These are phyloP conservation scores for Emydocephalus ijimae DNA, from an alignment of 2,113 vertebrate species.

Conservation along the genomic window DNA sequence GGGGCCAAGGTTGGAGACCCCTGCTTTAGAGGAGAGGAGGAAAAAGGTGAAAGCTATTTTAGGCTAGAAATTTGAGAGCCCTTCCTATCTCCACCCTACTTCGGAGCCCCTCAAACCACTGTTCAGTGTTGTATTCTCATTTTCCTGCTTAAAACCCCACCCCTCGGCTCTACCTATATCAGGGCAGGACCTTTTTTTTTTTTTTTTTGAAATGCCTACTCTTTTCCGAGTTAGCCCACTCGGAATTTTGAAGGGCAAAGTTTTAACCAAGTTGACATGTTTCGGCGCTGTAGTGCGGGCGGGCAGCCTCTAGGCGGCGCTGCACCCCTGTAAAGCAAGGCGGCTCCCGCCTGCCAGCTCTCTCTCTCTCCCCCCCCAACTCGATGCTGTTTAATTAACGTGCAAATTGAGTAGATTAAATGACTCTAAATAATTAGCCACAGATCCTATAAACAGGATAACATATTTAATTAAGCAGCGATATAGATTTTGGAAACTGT, in stretches of 20 bases:
- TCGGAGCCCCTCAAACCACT: background rate
- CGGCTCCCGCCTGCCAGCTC: conserved; percentile 44
- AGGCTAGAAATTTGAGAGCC: background rate
- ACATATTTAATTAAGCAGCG: conserved; percentile 86
- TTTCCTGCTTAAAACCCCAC: background rate
- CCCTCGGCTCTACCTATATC: background rate
- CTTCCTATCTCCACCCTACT: background rate
- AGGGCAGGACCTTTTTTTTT: background rate
- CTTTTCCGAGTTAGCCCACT: background rate
- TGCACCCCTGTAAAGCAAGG: conserved; percentile 59
- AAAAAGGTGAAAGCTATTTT: background rate
- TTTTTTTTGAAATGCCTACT: background rate
- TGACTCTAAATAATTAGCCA: conserved; percentile 94
- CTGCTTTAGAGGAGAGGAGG: background rate
- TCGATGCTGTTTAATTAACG: conserved; percentile 89
- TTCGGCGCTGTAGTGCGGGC: conserved; percentile 19
- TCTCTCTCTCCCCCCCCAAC: conserved; percentile 31
- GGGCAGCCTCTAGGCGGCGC: conserved; percentile 75
- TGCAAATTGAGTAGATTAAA: conserved; percentile 97
- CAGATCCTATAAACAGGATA: conserved; percentile 90
- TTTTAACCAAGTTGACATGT: background rate
- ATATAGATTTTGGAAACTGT: conserved; percentile 84
- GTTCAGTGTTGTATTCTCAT: background rate
- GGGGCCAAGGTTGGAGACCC: too few relatives aligned
- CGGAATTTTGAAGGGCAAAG: background rate